phyloP scores from a whole-genome alignment of 2,888 invertebrate genomes.

The Bhutanitis thaidina region DNA sequence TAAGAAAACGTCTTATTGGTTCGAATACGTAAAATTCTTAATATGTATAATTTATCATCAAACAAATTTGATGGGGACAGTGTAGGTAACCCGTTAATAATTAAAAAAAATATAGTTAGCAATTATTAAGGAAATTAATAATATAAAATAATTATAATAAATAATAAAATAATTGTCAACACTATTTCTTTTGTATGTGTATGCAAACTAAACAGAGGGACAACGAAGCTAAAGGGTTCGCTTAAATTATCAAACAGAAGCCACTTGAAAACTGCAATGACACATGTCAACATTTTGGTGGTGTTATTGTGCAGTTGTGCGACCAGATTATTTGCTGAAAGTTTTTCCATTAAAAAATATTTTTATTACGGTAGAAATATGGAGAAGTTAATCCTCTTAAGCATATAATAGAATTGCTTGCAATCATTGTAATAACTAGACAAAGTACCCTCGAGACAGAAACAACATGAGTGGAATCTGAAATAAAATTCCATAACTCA shows the following conservation, averaged over 20 bases:
- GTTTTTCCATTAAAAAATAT: neutral
- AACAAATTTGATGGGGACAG: too few species aligned
- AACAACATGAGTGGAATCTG: constrained; percentile 49
- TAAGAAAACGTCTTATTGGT: too few species aligned
- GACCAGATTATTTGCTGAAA: too few species aligned
- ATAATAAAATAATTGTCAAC: too few species aligned
- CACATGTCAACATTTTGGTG: constrained; percentile 69
- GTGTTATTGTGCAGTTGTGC: constrained; percentile 28
- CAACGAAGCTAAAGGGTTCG: constrained; percentile 55
- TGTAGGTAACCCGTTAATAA: too few species aligned
- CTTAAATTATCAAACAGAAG: constrained; percentile 66
- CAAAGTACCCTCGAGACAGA: constrained; percentile 47
- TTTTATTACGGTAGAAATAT: constrained; percentile 1
- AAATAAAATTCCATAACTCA: constrained; percentile 67
- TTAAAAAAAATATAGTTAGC: too few species aligned
- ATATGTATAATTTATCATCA: too few species aligned
- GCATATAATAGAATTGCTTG: constrained; percentile 1
- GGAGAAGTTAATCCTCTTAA: constrained; percentile 8
- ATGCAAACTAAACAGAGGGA: constrained; percentile 50
- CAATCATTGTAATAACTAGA: constrained; percentile 35
- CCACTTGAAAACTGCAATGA: constrained; percentile 75
- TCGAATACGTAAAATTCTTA: too few species aligned
- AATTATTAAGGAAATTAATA: too few species aligned
- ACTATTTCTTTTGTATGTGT: too few species aligned
- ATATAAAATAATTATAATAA: too few species aligned